Percentiles rank a stretch among this genome's conserved stretches.
Evolutionary conservation across 2,888 invertebrate species (phyloP).

Genomic region (Flabesymbios commensalis): DNA sequence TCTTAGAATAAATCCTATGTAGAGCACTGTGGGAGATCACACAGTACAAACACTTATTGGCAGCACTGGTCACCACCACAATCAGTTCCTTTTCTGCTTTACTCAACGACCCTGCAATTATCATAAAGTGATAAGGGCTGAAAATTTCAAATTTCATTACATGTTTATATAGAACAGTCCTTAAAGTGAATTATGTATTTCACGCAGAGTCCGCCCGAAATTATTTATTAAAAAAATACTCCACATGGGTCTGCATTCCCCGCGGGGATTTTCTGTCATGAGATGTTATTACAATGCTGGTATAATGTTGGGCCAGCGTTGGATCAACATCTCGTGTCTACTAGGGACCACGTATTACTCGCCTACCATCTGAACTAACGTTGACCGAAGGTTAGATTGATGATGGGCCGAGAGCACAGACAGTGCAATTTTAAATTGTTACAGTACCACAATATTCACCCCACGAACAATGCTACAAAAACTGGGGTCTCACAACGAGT

Average conservation of each 20-base stretch:
- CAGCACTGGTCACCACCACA: conserved; percentile 47
- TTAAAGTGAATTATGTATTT: background rate
- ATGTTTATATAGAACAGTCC: background rate
- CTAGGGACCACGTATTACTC: no score
- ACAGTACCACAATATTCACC: no score
- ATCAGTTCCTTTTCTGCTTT: conserved; percentile 54
- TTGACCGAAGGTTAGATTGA: no score
- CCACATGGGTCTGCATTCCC: background rate
- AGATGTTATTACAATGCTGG: no score
- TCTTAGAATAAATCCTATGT: conserved; percentile 45
- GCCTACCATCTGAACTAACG: no score
- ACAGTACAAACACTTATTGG: conserved; percentile 49
- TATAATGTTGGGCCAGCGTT: no score
- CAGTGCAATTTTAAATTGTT: no score
- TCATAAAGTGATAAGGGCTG: background rate
- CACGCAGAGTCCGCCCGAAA: background rate
- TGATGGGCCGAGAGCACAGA: no score
- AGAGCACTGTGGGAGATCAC: conserved; percentile 49
- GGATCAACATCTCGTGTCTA: no score
- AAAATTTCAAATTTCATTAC: no score
- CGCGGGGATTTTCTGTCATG: background rate
- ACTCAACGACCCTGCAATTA: conserved; percentile 43
- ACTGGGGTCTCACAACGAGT: background rate
- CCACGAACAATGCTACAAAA: background rate
- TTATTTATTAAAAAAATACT: background rate